Evolutionary conservation across 2,113 vertebrate species (phyloP).

Genomic region (Muntiacus reevesi): DNA sequence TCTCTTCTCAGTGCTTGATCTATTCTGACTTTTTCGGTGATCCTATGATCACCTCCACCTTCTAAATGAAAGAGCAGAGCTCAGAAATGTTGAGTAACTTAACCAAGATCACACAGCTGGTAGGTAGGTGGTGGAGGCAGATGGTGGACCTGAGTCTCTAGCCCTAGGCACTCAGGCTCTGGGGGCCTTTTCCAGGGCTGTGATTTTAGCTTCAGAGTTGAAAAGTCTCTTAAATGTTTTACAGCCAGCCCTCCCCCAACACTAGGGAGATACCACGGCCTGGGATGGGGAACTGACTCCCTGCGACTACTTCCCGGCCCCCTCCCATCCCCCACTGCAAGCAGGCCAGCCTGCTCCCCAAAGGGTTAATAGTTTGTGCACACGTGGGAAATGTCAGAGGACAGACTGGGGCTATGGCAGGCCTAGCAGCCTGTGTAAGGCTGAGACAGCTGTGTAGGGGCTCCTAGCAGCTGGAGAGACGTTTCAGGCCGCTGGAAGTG

Average conservation of each 20-base stretch:
- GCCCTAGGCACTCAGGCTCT: background rate
- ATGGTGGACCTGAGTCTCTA: background rate
- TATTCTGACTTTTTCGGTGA: background rate
- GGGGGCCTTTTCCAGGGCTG: background rate
- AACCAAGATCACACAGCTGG: background rate
- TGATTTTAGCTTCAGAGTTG: background rate
- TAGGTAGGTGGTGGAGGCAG: too few species aligned
- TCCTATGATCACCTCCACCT: background rate
- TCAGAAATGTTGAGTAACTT: slow-evolving; percentile 3
- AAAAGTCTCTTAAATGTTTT: background rate
- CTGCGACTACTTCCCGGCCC: background rate
- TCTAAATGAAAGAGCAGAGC: background rate
- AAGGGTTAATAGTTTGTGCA: background rate
- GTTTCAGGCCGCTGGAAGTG: background rate
- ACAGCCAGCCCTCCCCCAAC: background rate
- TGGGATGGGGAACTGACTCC: background rate
- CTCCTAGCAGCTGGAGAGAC: background rate
- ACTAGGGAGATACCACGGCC: background rate
- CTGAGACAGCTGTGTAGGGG: slow-evolving; percentile 32
- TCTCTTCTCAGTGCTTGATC: background rate
- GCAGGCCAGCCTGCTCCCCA: background rate
- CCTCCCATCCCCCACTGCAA: background rate
- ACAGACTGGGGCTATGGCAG: background rate
- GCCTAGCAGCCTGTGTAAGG: background rate
- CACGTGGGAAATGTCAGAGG: background rate